Evolutionary conservation across 2,888 invertebrate species (phyloP).

Genomic region (Acanthococcus lagerstroemiae): DNA sequence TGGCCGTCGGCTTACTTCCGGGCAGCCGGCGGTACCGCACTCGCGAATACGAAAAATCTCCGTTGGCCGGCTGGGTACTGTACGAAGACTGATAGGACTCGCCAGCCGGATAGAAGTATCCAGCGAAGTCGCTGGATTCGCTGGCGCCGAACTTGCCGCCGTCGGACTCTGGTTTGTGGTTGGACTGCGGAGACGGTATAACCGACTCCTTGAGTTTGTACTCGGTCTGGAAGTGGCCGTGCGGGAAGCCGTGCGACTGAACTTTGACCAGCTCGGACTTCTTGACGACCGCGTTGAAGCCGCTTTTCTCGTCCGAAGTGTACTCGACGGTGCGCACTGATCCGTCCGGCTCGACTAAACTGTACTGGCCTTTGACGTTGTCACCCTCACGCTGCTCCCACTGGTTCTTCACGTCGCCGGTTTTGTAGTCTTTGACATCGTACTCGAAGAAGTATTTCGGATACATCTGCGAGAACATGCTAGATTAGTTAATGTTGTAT

Average conservation of each 20-base stretch:
- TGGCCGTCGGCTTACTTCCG: neutral
- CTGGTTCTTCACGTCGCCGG: slow-evolving; percentile 28
- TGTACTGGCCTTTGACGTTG: slow-evolving; percentile 29
- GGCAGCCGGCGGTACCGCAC: slow-evolving; percentile 17
- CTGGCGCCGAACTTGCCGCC: neutral
- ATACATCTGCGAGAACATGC: slow-evolving; percentile 12
- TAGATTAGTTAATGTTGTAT: no score
- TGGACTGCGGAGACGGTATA: neutral
- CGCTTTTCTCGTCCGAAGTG: slow-evolving; percentile 21
- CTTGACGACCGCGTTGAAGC: slow-evolving; percentile 26
- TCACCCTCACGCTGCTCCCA: slow-evolving; percentile 28
- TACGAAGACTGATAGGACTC: neutral
- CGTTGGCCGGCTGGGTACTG: neutral
- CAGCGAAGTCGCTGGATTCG: neutral
- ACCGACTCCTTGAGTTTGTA: neutral
- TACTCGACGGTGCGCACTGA: slow-evolving; percentile 26
- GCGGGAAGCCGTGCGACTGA: neutral
- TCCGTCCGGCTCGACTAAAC: slow-evolving; percentile 26
- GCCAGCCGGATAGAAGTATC: neutral
- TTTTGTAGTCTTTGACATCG: slow-evolving; percentile 26
- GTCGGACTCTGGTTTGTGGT: neutral
- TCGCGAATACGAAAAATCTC: slow-evolving; percentile 12
- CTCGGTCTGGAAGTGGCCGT: neutral
- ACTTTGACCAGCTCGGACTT: slow-evolving; percentile 14
- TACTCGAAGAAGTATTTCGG: slow-evolving; percentile 28